These are phyloP conservation scores for Athene noctua DNA, from an alignment of 2,113 vertebrate genomes.

Conservation along the genomic window DNA sequence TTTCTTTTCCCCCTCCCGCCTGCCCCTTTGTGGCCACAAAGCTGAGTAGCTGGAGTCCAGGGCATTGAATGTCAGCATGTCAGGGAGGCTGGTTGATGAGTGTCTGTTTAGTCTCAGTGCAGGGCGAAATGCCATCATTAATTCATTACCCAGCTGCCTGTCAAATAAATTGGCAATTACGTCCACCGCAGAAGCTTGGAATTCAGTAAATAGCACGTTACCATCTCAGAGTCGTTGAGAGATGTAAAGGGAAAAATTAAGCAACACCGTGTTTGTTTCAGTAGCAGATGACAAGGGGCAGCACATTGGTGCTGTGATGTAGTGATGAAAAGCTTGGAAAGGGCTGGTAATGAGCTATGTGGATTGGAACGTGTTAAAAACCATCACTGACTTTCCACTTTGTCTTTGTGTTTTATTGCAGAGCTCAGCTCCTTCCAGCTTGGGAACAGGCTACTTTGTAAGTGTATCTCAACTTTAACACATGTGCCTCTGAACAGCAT, in stretches of 20 bases:
- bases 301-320: slow-evolving; percentile 74
- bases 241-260: slow-evolving; percentile 81
- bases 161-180: slow-evolving; percentile 99
- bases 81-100: slow-evolving; percentile 83
- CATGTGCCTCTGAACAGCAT: slow-evolving; percentile 6
- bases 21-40: slow-evolving; percentile 70
- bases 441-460: slow-evolving; percentile 87
- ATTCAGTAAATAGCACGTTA: slow-evolving; percentile 97
- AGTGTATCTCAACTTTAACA: slow-evolving; percentile 72
- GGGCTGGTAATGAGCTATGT: slow-evolving; percentile 81
- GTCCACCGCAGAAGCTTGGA: slow-evolving; percentile 82
- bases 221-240: slow-evolving; percentile 84
- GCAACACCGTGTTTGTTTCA: slow-evolving; percentile 75
- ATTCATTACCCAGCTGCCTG: slow-evolving; percentile 99
- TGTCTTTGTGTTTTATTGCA: slow-evolving; percentile 79
- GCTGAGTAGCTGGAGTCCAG: slow-evolving; percentile 79
- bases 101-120: slow-evolving; percentile 94
- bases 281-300: slow-evolving; percentile 84
- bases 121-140: slow-evolving; percentile 99
- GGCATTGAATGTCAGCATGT: slow-evolving; percentile 87
- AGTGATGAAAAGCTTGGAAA: slow-evolving; percentile 81
- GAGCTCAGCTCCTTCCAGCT: slow-evolving; percentile 83
- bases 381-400: slow-evolving; percentile 76
- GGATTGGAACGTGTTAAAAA: slow-evolving; percentile 67
- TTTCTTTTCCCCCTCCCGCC: slow-evolving; percentile 67